Evolutionary conservation across 92 coral and sea anemone species (phyloP).

Genomic region (Diadumene lineata): DNA sequence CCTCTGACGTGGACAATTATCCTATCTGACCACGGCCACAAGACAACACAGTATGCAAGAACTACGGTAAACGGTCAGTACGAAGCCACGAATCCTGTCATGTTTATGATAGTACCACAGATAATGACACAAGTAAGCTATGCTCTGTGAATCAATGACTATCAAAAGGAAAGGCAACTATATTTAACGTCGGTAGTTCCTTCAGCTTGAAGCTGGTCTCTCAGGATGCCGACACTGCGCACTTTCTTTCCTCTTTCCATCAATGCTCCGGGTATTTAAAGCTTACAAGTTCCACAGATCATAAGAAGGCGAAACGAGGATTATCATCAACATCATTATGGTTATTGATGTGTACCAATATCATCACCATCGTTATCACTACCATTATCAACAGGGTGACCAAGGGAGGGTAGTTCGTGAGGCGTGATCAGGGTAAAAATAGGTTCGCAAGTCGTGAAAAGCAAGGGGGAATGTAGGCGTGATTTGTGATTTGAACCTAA

Average conservation of each 20-base stretch:
- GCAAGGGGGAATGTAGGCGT: too few species aligned
- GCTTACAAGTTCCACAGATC: not conserved
- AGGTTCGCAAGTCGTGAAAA: too few species aligned
- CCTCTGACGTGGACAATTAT: constrained; percentile 58
- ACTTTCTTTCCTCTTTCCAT: not conserved
- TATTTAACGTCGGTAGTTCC: not conserved
- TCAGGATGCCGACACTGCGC: not conserved
- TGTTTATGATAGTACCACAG: constrained; percentile 63
- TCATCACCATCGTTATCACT: not conserved
- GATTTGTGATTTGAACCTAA: too few species aligned
- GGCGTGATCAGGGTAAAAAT: too few species aligned
- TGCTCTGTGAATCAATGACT: too few species aligned
- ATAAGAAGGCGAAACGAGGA: not conserved
- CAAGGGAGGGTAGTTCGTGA: too few species aligned
- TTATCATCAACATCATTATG: not conserved
- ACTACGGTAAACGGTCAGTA: constrained; percentile 61
- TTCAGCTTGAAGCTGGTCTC: not conserved
- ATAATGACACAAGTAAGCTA: not conserved
- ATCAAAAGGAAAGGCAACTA: not conserved
- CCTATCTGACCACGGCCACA: constrained; percentile 77
- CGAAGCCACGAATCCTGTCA: constrained; percentile 68
- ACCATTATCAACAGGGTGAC: too few species aligned
- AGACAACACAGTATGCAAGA: constrained; percentile 40
- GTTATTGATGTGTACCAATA: not conserved
- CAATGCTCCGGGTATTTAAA: not conserved